Conservation (phyloP, 2,888 invertebrate species). For the Pomacea canaliculata region DNA sequence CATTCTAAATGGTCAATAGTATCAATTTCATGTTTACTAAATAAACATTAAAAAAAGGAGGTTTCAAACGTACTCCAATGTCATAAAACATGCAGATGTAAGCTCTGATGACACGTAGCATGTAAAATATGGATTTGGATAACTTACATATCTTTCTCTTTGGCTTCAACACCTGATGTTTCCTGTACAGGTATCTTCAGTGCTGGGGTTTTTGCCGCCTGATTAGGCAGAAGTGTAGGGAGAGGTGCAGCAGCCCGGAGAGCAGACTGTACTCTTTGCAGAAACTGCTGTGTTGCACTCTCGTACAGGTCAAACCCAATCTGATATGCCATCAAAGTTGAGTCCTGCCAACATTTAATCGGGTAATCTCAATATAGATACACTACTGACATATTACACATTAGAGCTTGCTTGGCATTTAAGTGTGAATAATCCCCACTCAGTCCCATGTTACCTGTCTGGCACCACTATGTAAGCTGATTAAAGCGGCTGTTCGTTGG, state of each 20-base stretch:
- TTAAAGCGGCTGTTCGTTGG: too few relatives aligned
- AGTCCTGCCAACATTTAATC: conserved; percentile 73
- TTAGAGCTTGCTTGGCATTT: background rate
- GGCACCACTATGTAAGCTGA: too few relatives aligned
- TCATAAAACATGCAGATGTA: too few relatives aligned
- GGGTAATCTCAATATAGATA: too few relatives aligned
- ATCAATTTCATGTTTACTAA: too few relatives aligned
- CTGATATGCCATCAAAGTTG: conserved; percentile 96
- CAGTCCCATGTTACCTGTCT: too few relatives aligned
- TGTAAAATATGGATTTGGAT: too few relatives aligned
- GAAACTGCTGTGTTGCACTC: conserved; percentile 97
- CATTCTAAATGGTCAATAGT: too few relatives aligned
- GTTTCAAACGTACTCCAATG: too few relatives aligned
- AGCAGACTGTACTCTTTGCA: conserved; percentile 74
- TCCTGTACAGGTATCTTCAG: conserved; percentile 31
- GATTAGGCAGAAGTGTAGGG: conserved; percentile 44
- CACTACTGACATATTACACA: too few relatives aligned
- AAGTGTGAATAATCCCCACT: background rate
- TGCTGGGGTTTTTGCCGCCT: conserved; percentile 34
- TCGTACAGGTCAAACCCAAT: conserved; percentile 99
- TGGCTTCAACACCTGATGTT: conserved; percentile 18
- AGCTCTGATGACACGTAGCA: too few relatives aligned
- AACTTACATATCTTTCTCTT: conserved; percentile 30
- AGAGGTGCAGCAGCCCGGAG: conserved; percentile 63
- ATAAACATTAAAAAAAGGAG: background rate